Evolutionary conservation across 2,113 vertebrate species (phyloP), one percentile per base, ranked within the genome.

Genomic region (Phodopus roborovskii): DNA sequence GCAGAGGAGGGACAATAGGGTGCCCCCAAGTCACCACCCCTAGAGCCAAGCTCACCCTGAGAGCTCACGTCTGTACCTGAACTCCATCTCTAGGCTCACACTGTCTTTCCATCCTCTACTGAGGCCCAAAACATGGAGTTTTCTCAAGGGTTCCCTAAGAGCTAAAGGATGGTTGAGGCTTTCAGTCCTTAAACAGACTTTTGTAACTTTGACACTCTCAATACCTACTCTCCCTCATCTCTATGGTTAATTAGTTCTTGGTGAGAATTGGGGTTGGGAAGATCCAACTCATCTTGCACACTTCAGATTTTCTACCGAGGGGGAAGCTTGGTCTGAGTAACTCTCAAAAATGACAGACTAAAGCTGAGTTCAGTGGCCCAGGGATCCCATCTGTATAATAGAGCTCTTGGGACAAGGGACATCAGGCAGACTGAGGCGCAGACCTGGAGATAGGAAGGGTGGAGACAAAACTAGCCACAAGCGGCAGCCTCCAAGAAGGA

Each of bases 1-100:
- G 71, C 2, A 26, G 66, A 60, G 11, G 48, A 56, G 50, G 79
- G 73, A 77, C 62, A 90, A 39, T 56, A 33, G 70, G 60, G 64
- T 39, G 90, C 92, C 83, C 91, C 84, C 5, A 92, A 82, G 82
- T 88, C 92, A 87, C 73, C 48, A 89, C 62, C 81, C 58, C n/a
- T 60, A 50, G 58, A 58, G 62, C 91, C 73, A 64, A 30, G 62
- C 82, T 94, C n/a, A 68, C 53, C 45, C 50, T 2, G 16, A 77
- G 71, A 28, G 20, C 87, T 58, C 71, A 30, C 33, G 33, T 53
- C 39, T 50, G 12, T 13, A 42, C 53, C 64, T 82, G 30, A 87
- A 90, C 64, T 77, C 87, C 20, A 48, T 82, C 48, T 89, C 79
- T 68, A 1, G 17, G 50, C 77, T 39, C 28, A 26, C 48, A 19